Evolutionary conservation across 2,888 invertebrate genomes (phyloP), one percentile per base, ranked within the genome.

Genomic region (Amphipoea lucens): DNA sequence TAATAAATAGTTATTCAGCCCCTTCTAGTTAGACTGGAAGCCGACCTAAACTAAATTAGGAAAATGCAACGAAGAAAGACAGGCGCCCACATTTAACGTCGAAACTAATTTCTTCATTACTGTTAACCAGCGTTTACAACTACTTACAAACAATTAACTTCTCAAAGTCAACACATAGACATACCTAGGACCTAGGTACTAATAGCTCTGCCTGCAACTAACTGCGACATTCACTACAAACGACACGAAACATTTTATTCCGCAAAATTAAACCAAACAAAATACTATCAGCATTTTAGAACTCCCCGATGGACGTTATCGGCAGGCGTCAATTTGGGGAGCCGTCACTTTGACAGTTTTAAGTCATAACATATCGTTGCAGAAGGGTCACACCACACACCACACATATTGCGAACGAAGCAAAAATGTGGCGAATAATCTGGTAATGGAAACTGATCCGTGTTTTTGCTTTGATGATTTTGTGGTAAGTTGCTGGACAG

Each of bases 301-400:
- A 91, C 89, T 88, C 90, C 84, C 88, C 88, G 86, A 84, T 88
- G 87, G 86, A 84, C 91, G 92, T 91, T 94, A 95, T 95, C 93
- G 93, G 92, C 93, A 92, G 89, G 88, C 89, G 92, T 93, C 93
- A 91, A 90, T 91, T 90, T 90, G 90, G 79, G 91, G 80, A 84
- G 88, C 88, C 90, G 92, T 93, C 94, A 92, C 87, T 88, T 87
- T 92, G 94, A 94, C 94, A 93, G 91, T 14, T 45, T 45, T 5
- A 12, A n/a, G 80, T 85, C 85, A 87, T 70, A 84, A 84, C 51
- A 67, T 69, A 75, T 66, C 1, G 20, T 0, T 12, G 45, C 85
- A 85, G 85, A 87, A 85, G 87, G 68, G 17, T 69, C 7, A 82
- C 48, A 78, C 3, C 29, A 67, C n/a, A 81, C 51, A 82, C 74